Evolutionary conservation across 2,888 invertebrate genomes (phyloP).

Genomic region (Antheraea yamamai): DNA sequence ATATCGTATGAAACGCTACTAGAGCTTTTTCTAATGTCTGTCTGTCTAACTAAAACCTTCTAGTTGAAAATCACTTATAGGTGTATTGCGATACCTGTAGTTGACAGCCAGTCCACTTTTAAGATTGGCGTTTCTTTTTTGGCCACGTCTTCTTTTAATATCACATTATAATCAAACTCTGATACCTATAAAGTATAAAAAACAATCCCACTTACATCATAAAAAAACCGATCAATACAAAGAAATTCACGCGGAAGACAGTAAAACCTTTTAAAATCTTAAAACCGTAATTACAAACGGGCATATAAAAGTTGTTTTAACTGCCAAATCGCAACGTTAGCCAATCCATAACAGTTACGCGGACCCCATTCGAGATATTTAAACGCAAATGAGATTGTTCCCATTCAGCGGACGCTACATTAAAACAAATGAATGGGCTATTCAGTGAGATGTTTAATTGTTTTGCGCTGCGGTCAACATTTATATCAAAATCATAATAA

Average conservation of each 20-base stretch:
- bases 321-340: conserved; percentile 10
- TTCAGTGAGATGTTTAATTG: conserved; percentile 8
- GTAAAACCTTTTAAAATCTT: neutral
- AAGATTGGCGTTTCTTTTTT: too few relatives aligned
- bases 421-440: conserved; percentile 13
- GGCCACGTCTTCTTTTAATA: too few relatives aligned
- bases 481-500: neutral
- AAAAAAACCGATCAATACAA: neutral
- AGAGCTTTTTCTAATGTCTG: too few relatives aligned
- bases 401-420: conserved; percentile 10
- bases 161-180: too few relatives aligned
- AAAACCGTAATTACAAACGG: conserved; percentile 6
- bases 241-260: neutral
- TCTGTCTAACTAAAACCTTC: too few relatives aligned
- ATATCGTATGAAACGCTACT: too few relatives aligned
- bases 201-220: neutral
- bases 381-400: conserved; percentile 12
- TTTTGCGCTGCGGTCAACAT: conserved; percentile 8
- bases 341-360: conserved; percentile 13
- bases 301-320: conserved; percentile 9
- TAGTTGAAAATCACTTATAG: too few relatives aligned
- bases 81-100: too few relatives aligned
- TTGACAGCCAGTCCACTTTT: too few relatives aligned
- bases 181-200: too few relatives aligned
- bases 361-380: neutral